Evolutionary conservation across 2,888 invertebrate genomes (phyloP).

Genomic region (Zele albiditarsus): DNA sequence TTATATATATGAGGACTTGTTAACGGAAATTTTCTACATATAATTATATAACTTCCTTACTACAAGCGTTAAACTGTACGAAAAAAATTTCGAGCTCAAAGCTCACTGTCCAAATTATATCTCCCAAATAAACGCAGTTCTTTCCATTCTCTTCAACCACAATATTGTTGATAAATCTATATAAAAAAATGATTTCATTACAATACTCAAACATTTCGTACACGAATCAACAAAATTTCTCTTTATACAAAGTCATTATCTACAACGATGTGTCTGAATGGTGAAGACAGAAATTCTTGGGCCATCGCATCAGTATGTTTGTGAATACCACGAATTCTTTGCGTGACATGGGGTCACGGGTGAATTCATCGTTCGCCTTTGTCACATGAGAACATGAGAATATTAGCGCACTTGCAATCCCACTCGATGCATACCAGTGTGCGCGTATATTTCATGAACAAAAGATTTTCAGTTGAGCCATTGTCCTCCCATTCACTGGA

Average conservation of each 20-base stretch:
- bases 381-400: constrained; percentile 17
- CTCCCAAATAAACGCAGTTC: too few relatives aligned
- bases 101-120: too few relatives aligned
- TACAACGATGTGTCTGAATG: background rate
- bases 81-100: too few relatives aligned
- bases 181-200: too few relatives aligned
- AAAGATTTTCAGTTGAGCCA: constrained; percentile 12
- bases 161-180: too few relatives aligned
- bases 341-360: background rate
- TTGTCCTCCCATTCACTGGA: constrained; percentile 15
- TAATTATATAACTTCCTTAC: too few relatives aligned
- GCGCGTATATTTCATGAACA: constrained; percentile 2
- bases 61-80: too few relatives aligned
- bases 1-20: background rate
- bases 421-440: constrained; percentile 3
- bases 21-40: background rate
- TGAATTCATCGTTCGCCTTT: background rate
- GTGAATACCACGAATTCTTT: background rate
- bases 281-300: background rate
- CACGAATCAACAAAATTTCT: background rate
- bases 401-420: constrained; percentile 27
- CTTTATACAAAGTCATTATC: background rate
- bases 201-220: too few relatives aligned
- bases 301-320: background rate
- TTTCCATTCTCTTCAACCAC: too few relatives aligned